Base-by-base conservation (phyloP, 2,797 vertebrate genomes). In the Danio tinwini region DNA sequence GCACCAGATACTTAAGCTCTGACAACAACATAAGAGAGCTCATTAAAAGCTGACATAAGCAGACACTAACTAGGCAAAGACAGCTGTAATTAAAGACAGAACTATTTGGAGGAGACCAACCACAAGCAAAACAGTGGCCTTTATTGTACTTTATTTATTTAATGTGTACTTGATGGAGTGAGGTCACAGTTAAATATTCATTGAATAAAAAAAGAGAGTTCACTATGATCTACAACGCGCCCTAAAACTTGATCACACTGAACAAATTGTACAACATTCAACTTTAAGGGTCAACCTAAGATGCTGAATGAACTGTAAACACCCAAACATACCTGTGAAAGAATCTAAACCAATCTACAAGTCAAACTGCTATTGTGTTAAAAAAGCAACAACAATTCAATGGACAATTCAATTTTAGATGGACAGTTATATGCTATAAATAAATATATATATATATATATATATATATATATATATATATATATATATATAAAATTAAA, bases 31-130 rank as follows among this genome's bases (percentile, higher is more conserved):
- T 40, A 42, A 3, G 29, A 40, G 39, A 52, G 14, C 59, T 21
- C 37, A 64, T 37, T 21, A 63, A 53, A 13, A 21, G 47, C 12
- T 42, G 8, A 21, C n/a, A 75, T 47, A 42, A 17, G 11, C 37
- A 74, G 29, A 63, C 59, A 50, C 4, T 47, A 17, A 14, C 47
- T 12, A 53, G 10, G 49, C 16, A 70, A 52, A 72, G 42, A 39
- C 52, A 11, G n/a, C 69, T 72, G 52, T 16, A 8, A 42, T 72
- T 56, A 55, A 70, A n/a, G 45, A 37, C 14, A 52, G 8, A 69
- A 69, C 47, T 52, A 29, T 7, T n/a, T 17, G 47, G 67, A 69
- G 16, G 16, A 70, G 6, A 69, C 12, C 0, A 69, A 53, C 29
- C 14, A 52, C 3, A 69, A 52, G 65, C 65, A 17, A 69, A 69